Evolutionary conservation across 30 jellyfish, hydroid and myxozoan genomes (phyloP), one percentile per base, ranked within the genome.

Genomic region (Mastigias papua): DNA sequence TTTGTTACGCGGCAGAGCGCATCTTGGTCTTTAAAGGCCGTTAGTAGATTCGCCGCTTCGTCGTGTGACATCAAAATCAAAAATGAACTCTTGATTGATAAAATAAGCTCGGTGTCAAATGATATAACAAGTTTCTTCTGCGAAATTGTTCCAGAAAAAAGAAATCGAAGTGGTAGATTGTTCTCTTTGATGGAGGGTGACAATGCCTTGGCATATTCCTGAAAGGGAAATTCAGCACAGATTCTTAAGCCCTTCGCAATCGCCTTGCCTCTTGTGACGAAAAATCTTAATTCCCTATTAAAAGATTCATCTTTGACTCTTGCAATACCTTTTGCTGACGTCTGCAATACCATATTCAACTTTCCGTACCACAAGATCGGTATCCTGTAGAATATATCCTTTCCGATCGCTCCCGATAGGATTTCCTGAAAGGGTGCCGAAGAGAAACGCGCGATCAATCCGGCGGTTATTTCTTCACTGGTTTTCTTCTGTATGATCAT

Each of bases 321-420:
- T 8, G 68, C 54, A 17, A 92, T 74, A 19, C 98, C 98, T 49
- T 51, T 86, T 6, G 89, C 64, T 17, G 98, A 92, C 20, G 84
- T 50, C 28, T 89, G 93, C 16, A 92, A 73, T 16, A 90, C 91
- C 65, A 92, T 81, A 42, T 80, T 84, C 16, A 76, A 78, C 57
- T 81, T 70, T 1, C 84, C 83, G 62, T 57, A 89, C 91, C 91
- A 86, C 8, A 92, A 76, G 48, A 92, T 48, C 27, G 98, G 98
- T 1, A 86, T 86, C 23, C 73, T 86, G 21, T 61, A 50, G 22
- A 92, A 63, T 22, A 92, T 50, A 37, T 92, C 96, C 61, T 70
- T 57, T 25, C 92, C 89, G 21, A 92, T 30, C 9, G 80, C 73
- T 50, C 94, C 86, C 10, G 98, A 85, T 31, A 92, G 85, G 27